Conservation (phyloP, 2,113 vertebrate genomes). For the Colinus virginianus region DNA sequence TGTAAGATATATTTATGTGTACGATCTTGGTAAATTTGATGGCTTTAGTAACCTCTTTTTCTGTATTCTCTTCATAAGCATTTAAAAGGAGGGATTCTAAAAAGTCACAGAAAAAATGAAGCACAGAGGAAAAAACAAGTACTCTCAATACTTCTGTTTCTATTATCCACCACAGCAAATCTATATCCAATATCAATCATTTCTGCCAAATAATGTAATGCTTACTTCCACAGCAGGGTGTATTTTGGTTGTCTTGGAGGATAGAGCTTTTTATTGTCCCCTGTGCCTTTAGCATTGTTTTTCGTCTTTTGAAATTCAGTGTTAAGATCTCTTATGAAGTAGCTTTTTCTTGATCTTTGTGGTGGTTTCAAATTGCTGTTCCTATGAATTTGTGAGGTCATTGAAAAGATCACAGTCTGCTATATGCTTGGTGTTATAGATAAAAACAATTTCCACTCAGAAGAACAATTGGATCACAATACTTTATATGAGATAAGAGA, state of each 20-base stretch:
- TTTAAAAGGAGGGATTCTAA: neutral
- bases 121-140: neutral
- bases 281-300: neutral
- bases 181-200: neutral
- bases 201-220: neutral
- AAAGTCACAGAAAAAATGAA: neutral
- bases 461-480: neutral
- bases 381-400: neutral
- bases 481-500: neutral
- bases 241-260: neutral
- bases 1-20: neutral
- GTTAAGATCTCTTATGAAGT: fast-evolving
- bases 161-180: neutral
- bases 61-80: neutral
- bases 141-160: neutral
- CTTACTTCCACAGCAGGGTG: neutral
- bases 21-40: neutral
- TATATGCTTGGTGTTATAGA: neutral
- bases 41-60: neutral
- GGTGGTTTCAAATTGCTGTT: neutral
- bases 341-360: neutral
- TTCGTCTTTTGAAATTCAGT: neutral
- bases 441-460: neutral
- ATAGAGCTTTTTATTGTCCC: neutral
- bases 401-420: fast-evolving